These are phyloP conservation scores for Ditylenchus dipsaci DNA, from an alignment of 1,140 invertebrate species.

Conservation along the genomic window DNA sequence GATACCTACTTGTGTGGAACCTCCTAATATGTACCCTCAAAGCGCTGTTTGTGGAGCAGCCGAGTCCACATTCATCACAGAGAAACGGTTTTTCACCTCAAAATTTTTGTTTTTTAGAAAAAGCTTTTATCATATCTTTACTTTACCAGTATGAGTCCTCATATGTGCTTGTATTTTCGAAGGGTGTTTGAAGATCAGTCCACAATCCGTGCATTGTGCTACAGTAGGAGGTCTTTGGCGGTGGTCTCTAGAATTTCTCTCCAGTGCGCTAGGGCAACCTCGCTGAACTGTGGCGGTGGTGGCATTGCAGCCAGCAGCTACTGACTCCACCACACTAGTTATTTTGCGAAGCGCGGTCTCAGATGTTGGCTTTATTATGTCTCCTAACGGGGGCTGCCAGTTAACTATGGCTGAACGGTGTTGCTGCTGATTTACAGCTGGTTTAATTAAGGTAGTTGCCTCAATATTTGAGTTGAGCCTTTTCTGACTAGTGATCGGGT, in stretches of 20 bases:
- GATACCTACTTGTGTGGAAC: conserved; percentile 13
- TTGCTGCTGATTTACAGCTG: not conserved
- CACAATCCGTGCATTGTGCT: conserved; percentile 36
- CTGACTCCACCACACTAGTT: not conserved
- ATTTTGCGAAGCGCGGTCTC: not conserved
- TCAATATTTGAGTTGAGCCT: not conserved
- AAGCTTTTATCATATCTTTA: too few species aligned
- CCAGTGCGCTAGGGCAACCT: too few species aligned
- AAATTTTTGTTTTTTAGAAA: too few species aligned
- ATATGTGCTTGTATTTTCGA: conserved; percentile 60
- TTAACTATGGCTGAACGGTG: not conserved
- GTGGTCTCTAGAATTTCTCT: not conserved
- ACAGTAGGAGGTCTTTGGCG: conserved; percentile 15
- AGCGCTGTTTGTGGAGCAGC: conserved; percentile 73
- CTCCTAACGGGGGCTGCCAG: not conserved
- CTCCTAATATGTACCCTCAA: conserved; percentile 13
- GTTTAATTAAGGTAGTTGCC: not conserved
- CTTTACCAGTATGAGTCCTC: conserved; percentile 75
- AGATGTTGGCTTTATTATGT: not conserved
- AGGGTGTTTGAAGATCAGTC: conserved; percentile 65
- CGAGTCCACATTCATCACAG: conserved; percentile 84
- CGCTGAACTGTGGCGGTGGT: not conserved
- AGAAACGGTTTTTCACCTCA: conserved; percentile 76
- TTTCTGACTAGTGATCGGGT: not conserved
- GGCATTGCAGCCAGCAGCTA: not conserved